Base-by-base conservation (phyloP, 1,140 invertebrate species). In the Aricia agestis region DNA sequence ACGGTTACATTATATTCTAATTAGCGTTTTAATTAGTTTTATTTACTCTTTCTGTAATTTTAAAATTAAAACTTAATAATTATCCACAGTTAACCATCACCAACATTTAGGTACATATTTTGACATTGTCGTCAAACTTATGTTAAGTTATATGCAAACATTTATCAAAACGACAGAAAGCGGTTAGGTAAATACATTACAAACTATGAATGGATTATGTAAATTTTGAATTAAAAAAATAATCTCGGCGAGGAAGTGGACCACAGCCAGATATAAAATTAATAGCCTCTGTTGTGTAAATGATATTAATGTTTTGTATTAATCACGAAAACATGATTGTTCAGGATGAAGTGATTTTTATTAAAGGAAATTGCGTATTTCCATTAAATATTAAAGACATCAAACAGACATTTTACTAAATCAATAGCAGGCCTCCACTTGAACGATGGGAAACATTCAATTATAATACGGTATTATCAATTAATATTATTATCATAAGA, bases 341-440 rank as follows among this genome's bases (percentile, higher is more conserved):
- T 63, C 10, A 63, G 59, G 18, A 63, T 19, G 59, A 63, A 63
- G 59, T 63, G 59, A 25, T 63, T 63, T 63, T 63, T 63, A 63
- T 63, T 63, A 63, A 63, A 63, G 59, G 59, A 63, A 63, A 63
- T 63, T 63, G 59, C 59, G 59, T 63, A 63, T 63, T 63, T 63
- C 59, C 59, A 19, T 63, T 11, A 19, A 63, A 63, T 19, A 63
- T 63, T 63, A 63, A 19, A 63, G 3, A 63, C 59, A 63, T 63
- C 59, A 63, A 63, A 25, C 59, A 31, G 19, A 11, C 3, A 17
- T 18, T 18, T 4, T 9, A 25, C 18, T 63, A 63, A 19, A 63
- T 63, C 59, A 63, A 63, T 10, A 63, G 6, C 59, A 63, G 59
- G 19, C 59, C 45, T 52, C 45, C 9, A 15, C 45, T 52, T 52